A percentile compares a stretch with the other conserved stretches of the same genome.
Conservation (phyloP, 2,888 invertebrate species). For the Napeogenes sylphis region DNA sequence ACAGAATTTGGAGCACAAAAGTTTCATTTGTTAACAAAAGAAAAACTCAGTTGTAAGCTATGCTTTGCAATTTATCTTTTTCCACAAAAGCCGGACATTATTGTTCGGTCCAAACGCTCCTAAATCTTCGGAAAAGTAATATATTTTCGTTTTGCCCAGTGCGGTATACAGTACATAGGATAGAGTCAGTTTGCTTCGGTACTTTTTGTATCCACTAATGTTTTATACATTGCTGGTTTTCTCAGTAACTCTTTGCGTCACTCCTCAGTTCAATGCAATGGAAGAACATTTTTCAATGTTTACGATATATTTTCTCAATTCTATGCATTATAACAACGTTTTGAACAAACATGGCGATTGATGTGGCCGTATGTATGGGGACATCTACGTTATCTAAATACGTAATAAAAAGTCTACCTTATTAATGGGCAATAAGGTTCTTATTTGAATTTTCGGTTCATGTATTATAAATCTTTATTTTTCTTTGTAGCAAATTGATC, state of each 20-base stretch:
- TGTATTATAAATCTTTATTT: constrained; percentile 27
- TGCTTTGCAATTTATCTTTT: constrained; percentile 78
- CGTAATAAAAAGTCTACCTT: constrained; percentile 33
- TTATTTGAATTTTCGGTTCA: constrained; percentile 19
- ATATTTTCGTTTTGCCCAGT: constrained; percentile 79
- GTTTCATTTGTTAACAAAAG: constrained; percentile 74
- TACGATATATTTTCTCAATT: constrained; percentile 52
- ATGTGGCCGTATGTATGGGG: constrained; percentile 36
- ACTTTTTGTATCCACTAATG: constrained; percentile 72
- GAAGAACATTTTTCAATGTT: constrained; percentile 52
- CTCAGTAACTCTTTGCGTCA: constrained; percentile 41
- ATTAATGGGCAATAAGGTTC: constrained; percentile 24
- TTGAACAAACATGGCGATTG: constrained; percentile 55
- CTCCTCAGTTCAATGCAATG: constrained; percentile 42
- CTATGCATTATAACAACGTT: constrained; percentile 44
- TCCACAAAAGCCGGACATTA: constrained; percentile 80
- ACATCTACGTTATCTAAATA: constrained; percentile 24
- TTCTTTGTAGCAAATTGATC: constrained; percentile 42
- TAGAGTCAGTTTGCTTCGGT: constrained; percentile 60
- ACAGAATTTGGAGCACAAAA: constrained; percentile 44
- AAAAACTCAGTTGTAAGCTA: constrained; percentile 75
- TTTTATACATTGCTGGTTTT: constrained; percentile 67
- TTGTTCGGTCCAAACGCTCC: constrained; percentile 79
- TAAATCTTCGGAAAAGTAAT: constrained; percentile 79
- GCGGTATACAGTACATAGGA: constrained; percentile 67